phyloP scores from a whole-genome alignment of 2,113 vertebrate genomes.

The Lepisosteus osseus region DNA sequence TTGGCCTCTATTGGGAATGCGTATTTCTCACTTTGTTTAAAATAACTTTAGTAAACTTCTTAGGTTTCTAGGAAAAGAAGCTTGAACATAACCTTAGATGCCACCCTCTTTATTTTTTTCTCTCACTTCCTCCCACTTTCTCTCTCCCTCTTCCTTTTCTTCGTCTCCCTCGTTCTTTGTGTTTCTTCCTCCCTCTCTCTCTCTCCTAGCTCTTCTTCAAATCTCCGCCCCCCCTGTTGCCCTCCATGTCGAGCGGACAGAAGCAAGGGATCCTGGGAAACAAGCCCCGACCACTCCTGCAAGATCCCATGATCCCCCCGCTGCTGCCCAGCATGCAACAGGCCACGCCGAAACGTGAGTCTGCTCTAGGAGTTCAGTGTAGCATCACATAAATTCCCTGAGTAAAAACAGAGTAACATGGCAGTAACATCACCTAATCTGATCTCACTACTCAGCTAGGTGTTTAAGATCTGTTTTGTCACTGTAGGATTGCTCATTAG shows the following conservation, averaged over 20 bases:
- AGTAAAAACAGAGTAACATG: too few species aligned
- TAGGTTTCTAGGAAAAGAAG: too few species aligned
- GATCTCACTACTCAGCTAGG: too few species aligned
- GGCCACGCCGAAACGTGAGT: background rate
- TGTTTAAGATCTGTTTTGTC: too few species aligned
- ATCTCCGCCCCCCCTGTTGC: background rate
- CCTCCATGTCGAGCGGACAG: background rate
- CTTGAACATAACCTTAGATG: too few species aligned
- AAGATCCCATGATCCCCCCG: background rate
- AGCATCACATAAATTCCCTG: too few species aligned
- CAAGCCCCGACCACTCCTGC: background rate
- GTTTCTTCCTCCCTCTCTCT: background rate
- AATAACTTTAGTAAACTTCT: too few species aligned
- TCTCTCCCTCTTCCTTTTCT: background rate
- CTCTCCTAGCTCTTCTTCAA: background rate
- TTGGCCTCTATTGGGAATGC: too few species aligned
- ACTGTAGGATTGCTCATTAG: too few species aligned
- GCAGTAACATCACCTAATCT: too few species aligned
- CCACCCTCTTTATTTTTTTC: too few species aligned
- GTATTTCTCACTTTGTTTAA: too few species aligned
- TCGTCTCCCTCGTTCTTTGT: background rate
- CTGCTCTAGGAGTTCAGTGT: background rate
- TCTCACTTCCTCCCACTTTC: background rate
- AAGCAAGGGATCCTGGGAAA: constrained; percentile 1
- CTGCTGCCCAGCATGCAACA: background rate